Conservation (phyloP, 1,140 invertebrate species). For the Bombus balteatus region DNA sequence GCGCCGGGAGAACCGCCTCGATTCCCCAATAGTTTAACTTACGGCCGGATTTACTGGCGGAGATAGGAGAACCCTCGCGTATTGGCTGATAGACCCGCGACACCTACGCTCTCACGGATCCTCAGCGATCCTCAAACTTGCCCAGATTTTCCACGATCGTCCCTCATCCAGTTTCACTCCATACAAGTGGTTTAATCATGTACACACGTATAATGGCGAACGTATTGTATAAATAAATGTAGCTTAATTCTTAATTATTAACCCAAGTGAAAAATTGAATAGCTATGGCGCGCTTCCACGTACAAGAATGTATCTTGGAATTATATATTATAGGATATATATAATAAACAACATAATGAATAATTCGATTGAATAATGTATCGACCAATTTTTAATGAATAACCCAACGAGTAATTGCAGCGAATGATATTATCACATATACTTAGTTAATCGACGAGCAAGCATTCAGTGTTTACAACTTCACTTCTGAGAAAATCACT, state of each 20-base stretch:
- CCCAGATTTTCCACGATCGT: not conserved
- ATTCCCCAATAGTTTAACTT: conserved; percentile 83
- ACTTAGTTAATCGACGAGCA: not conserved
- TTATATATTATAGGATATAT: no score
- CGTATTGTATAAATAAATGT: no score
- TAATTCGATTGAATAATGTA: not conserved
- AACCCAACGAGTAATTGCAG: not conserved
- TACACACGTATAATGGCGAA: no score
- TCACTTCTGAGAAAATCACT: not conserved
- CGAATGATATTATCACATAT: not conserved
- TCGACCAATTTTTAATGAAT: not conserved
- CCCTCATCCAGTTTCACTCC: not conserved
- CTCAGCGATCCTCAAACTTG: conserved; percentile 73
- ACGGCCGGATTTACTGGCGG: conserved; percentile 82
- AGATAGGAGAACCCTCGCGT: conserved; percentile 78
- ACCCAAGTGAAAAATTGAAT: no score
- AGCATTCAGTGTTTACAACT: not conserved
- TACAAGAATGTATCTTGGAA: no score
- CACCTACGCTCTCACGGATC: conserved; percentile 70
- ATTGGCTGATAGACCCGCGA: conserved; percentile 78
- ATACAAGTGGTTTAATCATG: not conserved
- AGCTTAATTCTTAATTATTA: no score
- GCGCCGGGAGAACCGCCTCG: conserved; percentile 69
- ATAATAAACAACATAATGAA: not conserved
- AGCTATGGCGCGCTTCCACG: no score